Base-by-base conservation (phyloP, 2,797 vertebrate species). In the Cuniculus paca region DNA sequence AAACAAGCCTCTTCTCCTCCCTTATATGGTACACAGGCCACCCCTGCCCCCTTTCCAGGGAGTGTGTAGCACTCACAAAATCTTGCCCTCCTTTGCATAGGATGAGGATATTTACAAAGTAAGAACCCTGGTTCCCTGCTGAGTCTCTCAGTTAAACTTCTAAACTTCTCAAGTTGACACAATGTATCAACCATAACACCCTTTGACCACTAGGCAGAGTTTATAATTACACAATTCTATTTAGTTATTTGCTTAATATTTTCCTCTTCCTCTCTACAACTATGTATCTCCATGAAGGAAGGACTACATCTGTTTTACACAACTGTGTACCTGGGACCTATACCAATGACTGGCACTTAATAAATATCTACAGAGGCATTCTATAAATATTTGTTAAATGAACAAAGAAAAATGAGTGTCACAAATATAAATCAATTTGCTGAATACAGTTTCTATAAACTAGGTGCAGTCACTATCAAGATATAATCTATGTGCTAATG, bases 321-420 rank as follows among this genome's bases (percentile, higher is more conserved):
- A 54, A 80, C 28, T 80, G 6, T 34, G 14, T 84, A 77, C 31
- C 84, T 78, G 72, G 16, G 12, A 88, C 36, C 45, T 39, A 31
- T 77, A 36, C 52, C 12, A 68, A 74, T 65, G 75, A 87, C 70
- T 28, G 7, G 11, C 12, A 31, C 20, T 94, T 34, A 78, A 13
- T 70, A 88, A 75, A 80, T 95, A 60, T 39, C 60, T 85, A 34
- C 39, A 22, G 42, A 63, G 20, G 14, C 22, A 52, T 13, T 94
- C 36, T 86, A 16, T 84, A 87, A 89, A 90, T 94, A 87, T 31
- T 61, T 91, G 24, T 58, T 81, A 39, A 88, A 78, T 75, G 31
- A 94, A 83, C 81, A 85, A 81, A 77, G 12, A 92, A 90, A 54
- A 90, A 54, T 31, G 34, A 90, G 19, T 90, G 13, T 72, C 22